Evolutionary conservation across 2,797 vertebrate genomes (phyloP), one percentile per base, ranked within the genome.

Genomic region (Yasuhikotakia modesta): DNA sequence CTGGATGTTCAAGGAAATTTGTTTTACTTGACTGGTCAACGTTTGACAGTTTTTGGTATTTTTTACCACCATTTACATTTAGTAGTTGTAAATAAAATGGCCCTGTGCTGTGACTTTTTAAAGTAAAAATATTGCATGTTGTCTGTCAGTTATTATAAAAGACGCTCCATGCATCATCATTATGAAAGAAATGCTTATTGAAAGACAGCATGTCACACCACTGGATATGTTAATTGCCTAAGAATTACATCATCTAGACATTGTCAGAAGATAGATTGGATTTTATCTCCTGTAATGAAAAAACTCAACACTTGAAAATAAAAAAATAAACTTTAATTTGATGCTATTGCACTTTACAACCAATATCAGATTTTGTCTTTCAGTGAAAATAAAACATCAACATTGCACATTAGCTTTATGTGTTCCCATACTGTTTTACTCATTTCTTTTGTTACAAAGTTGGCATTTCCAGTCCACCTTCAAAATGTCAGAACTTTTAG

Each of bases 401-500:
- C 52, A 45, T 75, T 11, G 66, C 19, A 14, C 46, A 27, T 19
- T 13, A 39, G 60, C 60, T 63, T 61, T 61, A 32, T 2, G n/a
- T 53, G 45, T 50, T 48, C 16, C 17, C 35, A 27, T 3, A 19
- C 43, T 55, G 16, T 43, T 66, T 30, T 21, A 10, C n/a, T 17
- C 16, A 22, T 22, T 43, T 8, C 7, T 11, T 43, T 43, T 43
- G 53, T 50, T 68, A 76, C 35, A 22, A 76, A 14, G 22, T 21
- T 58, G 65, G 50, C 74, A 69, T 77, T 77, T 77, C 55, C 39
- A 69, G 43, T 69, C 43, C 52, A 77, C 13, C 27, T 6, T 76
- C 24, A 50, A 76, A 76, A 76, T 77, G 74, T 67, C 73, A 75
- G 73, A 63, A 64, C 22, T 75, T 76, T 76, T 76, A 32, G 52